Evolutionary conservation across 1,140 invertebrate genomes (phyloP).

Genomic region (Drosophila erecta): DNA sequence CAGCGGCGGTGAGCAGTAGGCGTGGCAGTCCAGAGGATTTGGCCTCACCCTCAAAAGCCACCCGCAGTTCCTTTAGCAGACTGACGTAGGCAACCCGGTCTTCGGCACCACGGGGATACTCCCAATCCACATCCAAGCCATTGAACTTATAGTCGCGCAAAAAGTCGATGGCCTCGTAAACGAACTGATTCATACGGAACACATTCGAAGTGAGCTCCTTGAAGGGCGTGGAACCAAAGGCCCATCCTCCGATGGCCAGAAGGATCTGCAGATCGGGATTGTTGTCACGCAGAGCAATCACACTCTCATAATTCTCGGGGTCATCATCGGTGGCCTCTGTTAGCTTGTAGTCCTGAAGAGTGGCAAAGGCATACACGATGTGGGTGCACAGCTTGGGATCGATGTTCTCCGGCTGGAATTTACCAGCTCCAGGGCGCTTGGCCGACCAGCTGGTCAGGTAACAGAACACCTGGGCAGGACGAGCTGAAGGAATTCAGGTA

Average conservation of each 20-base stretch:
- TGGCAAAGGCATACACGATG: conserved; percentile 96
- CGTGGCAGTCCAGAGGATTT: conserved; percentile 91
- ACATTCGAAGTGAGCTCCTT: conserved; percentile 95
- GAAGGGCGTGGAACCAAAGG: conserved; percentile 96
- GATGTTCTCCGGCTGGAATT: conserved; percentile 94
- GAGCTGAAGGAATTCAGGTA: conserved; percentile 85
- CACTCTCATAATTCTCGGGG: conserved; percentile 92
- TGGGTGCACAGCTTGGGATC: conserved; percentile 95
- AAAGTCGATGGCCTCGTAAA: conserved; percentile 97
- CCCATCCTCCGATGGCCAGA: conserved; percentile 97
- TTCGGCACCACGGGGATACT: conserved; percentile 95
- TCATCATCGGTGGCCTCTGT: conserved; percentile 92
- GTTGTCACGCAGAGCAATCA: conserved; percentile 93
- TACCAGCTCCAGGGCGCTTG: conserved; percentile 93
- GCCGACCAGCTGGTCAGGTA: conserved; percentile 98
- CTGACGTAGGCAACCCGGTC: conserved; percentile 93
- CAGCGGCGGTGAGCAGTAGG: conserved; percentile 94
- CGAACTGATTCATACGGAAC: conserved; percentile 97
- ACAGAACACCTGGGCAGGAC: conserved; percentile 94
- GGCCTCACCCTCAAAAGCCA: conserved; percentile 96
- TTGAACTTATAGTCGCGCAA: conserved; percentile 96
- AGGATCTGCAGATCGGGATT: conserved; percentile 96
- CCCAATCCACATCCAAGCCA: conserved; percentile 97
- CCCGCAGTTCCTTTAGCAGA: conserved; percentile 90
- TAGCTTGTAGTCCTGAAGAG: conserved; percentile 93